Base-by-base conservation (phyloP, 2,113 vertebrate species). In the Chaetorhynchus papuensis region DNA sequence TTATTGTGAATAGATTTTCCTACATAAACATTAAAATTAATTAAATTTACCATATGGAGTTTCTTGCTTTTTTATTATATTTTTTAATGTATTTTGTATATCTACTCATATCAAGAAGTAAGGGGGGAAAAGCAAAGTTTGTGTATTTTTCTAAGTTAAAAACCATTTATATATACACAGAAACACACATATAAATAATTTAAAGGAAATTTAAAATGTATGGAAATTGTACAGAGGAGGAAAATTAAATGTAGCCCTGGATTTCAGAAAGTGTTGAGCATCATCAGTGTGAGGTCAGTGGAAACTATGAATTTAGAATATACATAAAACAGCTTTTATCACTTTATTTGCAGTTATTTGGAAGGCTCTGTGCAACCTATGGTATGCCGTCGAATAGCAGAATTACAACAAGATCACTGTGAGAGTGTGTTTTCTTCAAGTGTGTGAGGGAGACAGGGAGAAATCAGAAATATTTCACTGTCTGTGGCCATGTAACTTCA, bases 331-430 rank as follows among this genome's bases (percentile, higher is more conserved):
- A 89, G 41, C 2, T 77, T 86, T 63, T 61, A 59, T 45, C 3
- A 33, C 56, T 92, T 83, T 87, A 22, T 91, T 63, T 64, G 21
- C 47, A 94, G 65, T 86, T 84, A 89, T 81, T 65, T 86, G 19
- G 47, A 68, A 84, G 10, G 15, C 13, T 56, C 9, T 41, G 77
- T 83, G 68, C 70, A 78, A 79, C 41, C 20, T 45, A 84, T 35
- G 54, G 30, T 52, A 82, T 74, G 11, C 7, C 95, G 33, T 33
- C 41, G 93, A 89, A 49, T 28, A 92, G 41, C 65, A 52, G 44
- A 19, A 47, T 80, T 66, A 45, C 35, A 83, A 37, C 11, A 54
- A 30, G 7, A 85, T 72, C 4, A 16, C 49, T 50, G 9, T 71
- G 22, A 47, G 17, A 24, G 22, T 30, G 4, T 72, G 20, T 50